Base-by-base conservation (phyloP, 2,888 invertebrate genomes). In the Hylaea fasciaria region DNA sequence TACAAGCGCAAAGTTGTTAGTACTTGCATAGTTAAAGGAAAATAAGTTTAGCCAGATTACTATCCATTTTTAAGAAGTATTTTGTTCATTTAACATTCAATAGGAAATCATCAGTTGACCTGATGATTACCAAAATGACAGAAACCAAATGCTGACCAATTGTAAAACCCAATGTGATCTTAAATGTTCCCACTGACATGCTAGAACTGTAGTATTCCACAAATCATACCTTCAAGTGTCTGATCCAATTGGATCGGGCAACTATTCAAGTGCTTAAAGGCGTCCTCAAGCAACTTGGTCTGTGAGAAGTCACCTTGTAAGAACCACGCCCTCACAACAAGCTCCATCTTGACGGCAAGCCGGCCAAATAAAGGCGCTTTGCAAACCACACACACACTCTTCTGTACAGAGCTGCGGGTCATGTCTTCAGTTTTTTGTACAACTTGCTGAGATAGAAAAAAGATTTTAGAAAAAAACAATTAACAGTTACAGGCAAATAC, bases 321-420 rank as follows among this genome's bases (percentile, higher is more conserved):
- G 86, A 99, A 99, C 92, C 99, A 99, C 0, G 98, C 98, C 81
- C 98, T 96, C 0, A 99, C 99, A 63, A 99, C 99, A 9, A 99
- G 93, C 66, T 98, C 96, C 93, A 99, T 95, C 92, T 99, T 99
- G 67, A 98, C 96, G 82, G 98, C 97, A 61, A 98, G 96, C 57
- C 98, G 96, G 0, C 99, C 99, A 92, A 97, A 99, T 11, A 99
- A 93, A 4, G 99, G 99, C 68, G 96, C 93, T 60, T 95, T 95
- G 76, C 98, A 97, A 58, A 99, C 93, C 14, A 99, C 97, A 92
- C 98, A 98, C 0, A 99, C 99, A 77, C 98, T 98, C 86, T 99
- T 99, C 91, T 99, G 99, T 13, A 99, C 98, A 3, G 98, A 98
- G 77, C 98, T 98, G 72, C 99, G 94, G 0, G 99, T 99, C 81